These are phyloP conservation scores for Aphis craccivora DNA, from an alignment of 1,140 invertebrate genomes.

Conservation along the genomic window DNA sequence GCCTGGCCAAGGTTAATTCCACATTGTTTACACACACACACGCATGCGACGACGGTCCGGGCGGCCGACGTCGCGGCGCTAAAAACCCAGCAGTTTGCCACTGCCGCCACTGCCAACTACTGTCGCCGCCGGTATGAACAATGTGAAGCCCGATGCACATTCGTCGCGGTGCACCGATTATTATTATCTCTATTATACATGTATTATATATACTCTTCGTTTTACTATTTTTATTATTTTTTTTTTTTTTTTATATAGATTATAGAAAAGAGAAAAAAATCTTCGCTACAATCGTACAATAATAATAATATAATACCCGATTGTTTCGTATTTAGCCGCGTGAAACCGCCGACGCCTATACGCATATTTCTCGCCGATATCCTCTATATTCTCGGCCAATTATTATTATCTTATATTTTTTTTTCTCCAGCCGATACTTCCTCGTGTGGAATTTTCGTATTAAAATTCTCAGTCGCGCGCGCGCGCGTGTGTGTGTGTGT, in stretches of 20 bases:
- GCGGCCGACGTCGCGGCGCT: constrained; percentile 38
- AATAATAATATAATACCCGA: constrained; percentile 10
- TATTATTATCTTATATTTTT: not conserved
- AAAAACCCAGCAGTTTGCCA: not conserved
- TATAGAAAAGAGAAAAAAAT: not conserved
- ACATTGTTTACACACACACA: constrained; percentile 37
- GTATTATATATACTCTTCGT: not conserved
- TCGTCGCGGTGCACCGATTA: constrained; percentile 54
- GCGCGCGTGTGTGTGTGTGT: too few relatives aligned
- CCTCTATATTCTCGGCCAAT: not conserved
- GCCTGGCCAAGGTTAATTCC: constrained; percentile 56
- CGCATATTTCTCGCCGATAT: not conserved
- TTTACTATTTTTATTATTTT: not conserved
- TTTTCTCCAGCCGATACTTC: not conserved
- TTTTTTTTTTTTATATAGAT: not conserved
- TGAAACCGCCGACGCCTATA: constrained; percentile 32
- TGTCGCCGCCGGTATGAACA: constrained; percentile 21
- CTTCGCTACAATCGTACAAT: not conserved
- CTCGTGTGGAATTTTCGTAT: constrained; percentile 47
- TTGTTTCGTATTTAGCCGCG: constrained; percentile 52
- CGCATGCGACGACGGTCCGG: not conserved
- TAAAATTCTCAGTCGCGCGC: constrained; percentile 51
- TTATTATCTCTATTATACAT: not conserved
- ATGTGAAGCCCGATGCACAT: constrained; percentile 34
- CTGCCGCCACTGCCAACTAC: not conserved